Conservation (phyloP, 2,113 vertebrate species). For the Centrocercus urophasianus region DNA sequence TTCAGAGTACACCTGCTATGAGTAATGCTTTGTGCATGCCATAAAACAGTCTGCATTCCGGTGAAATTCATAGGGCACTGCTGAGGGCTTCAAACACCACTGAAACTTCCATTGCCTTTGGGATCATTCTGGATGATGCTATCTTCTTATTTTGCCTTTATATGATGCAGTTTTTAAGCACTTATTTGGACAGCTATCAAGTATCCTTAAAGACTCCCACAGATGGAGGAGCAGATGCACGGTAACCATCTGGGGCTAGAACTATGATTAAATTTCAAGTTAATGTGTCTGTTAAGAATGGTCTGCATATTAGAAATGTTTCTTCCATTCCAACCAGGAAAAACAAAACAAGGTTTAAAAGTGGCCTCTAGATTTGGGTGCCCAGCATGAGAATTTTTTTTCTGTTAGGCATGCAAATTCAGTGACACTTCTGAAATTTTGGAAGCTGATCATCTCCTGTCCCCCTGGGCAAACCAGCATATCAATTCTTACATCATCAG, state of each 20-base stretch:
- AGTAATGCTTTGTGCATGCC: neutral
- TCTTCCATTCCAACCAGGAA: neutral
- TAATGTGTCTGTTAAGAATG: neutral
- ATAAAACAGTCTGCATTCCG: neutral
- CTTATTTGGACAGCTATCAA: constrained; percentile 43
- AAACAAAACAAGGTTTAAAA: neutral
- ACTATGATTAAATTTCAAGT: constrained; percentile 48
- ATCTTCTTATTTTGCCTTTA: constrained; percentile 8
- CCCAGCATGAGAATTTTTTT: neutral
- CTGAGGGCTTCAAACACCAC: neutral
- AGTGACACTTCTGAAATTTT: neutral
- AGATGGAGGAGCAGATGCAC: constrained; percentile 38
- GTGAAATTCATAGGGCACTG: neutral
- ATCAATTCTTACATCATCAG: neutral
- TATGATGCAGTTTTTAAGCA: neutral
- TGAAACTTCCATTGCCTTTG: neutral
- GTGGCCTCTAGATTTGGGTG: neutral
- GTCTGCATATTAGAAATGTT: neutral
- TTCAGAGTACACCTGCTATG: neutral
- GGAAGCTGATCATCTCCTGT: neutral
- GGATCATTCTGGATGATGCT: neutral
- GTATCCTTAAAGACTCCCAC: constrained; percentile 44
- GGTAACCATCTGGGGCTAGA: constrained; percentile 39
- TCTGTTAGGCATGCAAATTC: neutral
- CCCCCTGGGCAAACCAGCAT: neutral